These are phyloP conservation scores for Procambarus clarkii DNA, from an alignment of 1,140 invertebrate species.

Conservation along the genomic window DNA sequence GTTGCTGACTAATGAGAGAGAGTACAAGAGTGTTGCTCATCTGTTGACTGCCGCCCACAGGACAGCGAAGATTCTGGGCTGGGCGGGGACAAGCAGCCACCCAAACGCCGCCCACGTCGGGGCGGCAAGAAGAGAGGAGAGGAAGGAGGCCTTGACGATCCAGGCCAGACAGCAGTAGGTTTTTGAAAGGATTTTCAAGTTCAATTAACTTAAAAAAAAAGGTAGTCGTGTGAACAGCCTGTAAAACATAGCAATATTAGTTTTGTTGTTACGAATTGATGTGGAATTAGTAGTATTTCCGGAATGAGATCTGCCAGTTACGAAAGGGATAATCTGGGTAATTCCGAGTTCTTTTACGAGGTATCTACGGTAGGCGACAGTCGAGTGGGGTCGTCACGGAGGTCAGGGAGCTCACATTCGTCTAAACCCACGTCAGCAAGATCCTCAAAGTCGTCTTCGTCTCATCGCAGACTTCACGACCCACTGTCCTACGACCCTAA, in stretches of 20 bases:
- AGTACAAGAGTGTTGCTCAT: neutral
- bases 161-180: constrained; percentile 54
- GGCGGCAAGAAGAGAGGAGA: constrained; percentile 44
- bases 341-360: constrained; percentile 15
- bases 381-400: constrained; percentile 13
- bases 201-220: too few relatives aligned
- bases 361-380: constrained; percentile 53
- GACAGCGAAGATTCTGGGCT: constrained; percentile 46
- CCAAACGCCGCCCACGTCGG: constrained; percentile 30
- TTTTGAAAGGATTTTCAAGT: neutral
- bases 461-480: constrained; percentile 48
- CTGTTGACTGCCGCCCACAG: neutral
- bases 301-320: neutral
- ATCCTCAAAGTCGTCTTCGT: constrained; percentile 52
- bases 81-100: constrained; percentile 43
- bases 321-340: neutral
- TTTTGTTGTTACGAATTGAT: too few relatives aligned
- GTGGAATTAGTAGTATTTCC: too few relatives aligned
- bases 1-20: neutral
- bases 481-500: constrained; percentile 61
- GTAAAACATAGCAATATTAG: too few relatives aligned
- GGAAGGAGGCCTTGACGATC: constrained; percentile 53
- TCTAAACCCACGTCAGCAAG: constrained; percentile 59
- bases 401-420: constrained; percentile 50
- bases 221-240: too few relatives aligned